Conservation (phyloP, 1,140 invertebrate species). For the Euura saliciscinereae region DNA sequence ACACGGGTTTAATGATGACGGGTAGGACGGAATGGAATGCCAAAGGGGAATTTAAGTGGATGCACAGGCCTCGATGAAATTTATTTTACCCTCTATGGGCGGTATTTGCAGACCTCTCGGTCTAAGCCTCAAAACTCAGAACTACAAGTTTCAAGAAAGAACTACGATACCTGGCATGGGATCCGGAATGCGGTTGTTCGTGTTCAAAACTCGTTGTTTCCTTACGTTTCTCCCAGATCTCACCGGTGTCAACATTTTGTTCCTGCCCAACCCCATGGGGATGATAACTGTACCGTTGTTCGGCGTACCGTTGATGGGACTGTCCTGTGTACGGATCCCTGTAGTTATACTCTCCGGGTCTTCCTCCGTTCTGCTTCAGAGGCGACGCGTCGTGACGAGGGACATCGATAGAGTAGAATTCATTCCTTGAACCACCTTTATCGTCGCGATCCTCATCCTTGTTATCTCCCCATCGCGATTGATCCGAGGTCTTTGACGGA, state of each 20-base stretch:
- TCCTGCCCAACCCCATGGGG: slow-evolving; percentile 53
- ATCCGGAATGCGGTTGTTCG: slow-evolving; percentile 66
- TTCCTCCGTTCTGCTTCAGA: slow-evolving; percentile 52
- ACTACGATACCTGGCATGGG: slow-evolving; percentile 52
- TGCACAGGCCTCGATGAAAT: too few relatives aligned
- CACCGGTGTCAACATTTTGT: slow-evolving; percentile 57
- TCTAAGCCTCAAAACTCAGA: not conserved
- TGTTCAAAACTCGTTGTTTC: slow-evolving; percentile 75
- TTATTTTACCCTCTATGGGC: too few relatives aligned
- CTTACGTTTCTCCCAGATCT: slow-evolving; percentile 63
- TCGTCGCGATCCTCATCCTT: slow-evolving; percentile 31
- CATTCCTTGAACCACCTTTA: slow-evolving; percentile 48
- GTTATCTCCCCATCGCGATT: slow-evolving; percentile 43
- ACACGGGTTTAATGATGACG: too few relatives aligned
- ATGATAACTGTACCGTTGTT: slow-evolving; percentile 43
- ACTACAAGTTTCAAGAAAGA: not conserved
- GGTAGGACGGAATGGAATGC: too few relatives aligned
- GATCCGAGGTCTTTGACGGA: slow-evolving; percentile 42
- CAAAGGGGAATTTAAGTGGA: too few relatives aligned
- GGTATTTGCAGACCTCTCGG: not conserved
- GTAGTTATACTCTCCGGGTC: slow-evolving; percentile 50
- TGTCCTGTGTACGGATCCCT: slow-evolving; percentile 51
- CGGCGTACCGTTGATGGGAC: slow-evolving; percentile 45
- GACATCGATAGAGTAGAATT: slow-evolving; percentile 51
- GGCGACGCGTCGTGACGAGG: slow-evolving; percentile 44